Conservation (phyloP, 37 sponge, comb jelly and placozoan species). For the Petrosia ficiformis region DNA sequence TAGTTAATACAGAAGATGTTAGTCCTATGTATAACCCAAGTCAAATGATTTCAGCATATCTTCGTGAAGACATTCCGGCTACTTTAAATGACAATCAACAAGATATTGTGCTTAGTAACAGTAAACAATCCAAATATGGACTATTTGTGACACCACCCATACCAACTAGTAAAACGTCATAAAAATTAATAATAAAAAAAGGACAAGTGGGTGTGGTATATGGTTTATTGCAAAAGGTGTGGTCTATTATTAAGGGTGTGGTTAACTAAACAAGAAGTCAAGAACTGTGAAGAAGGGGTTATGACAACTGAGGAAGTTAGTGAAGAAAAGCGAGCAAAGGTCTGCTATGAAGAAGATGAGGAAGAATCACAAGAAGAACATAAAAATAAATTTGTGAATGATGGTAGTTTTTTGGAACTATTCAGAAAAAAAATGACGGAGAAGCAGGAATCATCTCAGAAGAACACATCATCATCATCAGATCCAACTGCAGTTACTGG, state of each 20-base stretch:
- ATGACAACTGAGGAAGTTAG: no score
- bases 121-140: not conserved
- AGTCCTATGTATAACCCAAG: not conserved
- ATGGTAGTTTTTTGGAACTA: conserved; percentile 84
- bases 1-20: not conserved
- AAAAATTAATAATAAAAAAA: no score
- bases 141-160: not conserved
- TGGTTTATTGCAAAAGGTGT: no score
- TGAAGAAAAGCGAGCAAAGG: no score
- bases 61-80: not conserved
- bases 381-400: conserved; percentile 78
- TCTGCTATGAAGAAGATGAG: not conserved
- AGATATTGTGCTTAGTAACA: not conserved
- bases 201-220: no score
- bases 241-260: no score
- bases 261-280: no score
- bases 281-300: no score
- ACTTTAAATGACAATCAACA: not conserved
- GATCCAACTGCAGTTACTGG: no score
- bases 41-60: not conserved
- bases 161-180: not conserved
- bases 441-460: not conserved
- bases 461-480: not conserved
- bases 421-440: conserved; percentile 60
- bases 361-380: not conserved